Base-by-base conservation (phyloP, 2,113 vertebrate species). In the Entomyzon cyanotis region DNA sequence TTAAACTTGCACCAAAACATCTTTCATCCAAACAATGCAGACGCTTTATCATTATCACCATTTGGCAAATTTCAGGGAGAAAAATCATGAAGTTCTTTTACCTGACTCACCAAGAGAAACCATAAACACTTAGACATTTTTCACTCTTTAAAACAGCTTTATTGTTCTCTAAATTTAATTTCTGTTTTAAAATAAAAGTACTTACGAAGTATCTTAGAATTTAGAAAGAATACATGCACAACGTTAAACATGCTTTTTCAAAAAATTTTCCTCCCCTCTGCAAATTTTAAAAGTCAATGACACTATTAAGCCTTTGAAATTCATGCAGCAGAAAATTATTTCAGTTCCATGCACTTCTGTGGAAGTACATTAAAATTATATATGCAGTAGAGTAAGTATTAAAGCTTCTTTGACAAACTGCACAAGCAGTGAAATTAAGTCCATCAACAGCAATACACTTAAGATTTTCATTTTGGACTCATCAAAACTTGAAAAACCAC, bases 301-400 rank as follows among this genome's bases (percentile, higher is more conserved):
- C 33, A 68, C 27, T 53, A 93, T 15, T 58, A 53, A 31, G 31
- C 3, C 24, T 82, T 75, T 25, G 1, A 27, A 63, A 78, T 33
- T 71, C 42, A 55, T 33, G 6, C 6, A 81, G 39, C 3, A 78
- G 84, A 93, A 27, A 7, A 10, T 4, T 56, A 13, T 65, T 89
- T 59, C 27, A 71, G 21, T 60, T 55, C 59, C 8, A 33, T 0
- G 0, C 5, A 37, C 4, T 47, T 75, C 65, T n/a, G n/a, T 31
- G 9, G 24, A 87, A 82, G 15, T 71, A 78, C 4, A 59, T 47
- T 85, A 79, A 83, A 77, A 78, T 59, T 41, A 85, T 8, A 64
- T 16, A 59, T 16, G 15, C 22, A 77, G 41, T 12, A 87, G 5
- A 52, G 2, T 15, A 82, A 49, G 8, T 39, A 81, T 23, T 50